Evolutionary conservation across 2,888 invertebrate genomes (phyloP).

Genomic region (Tenthredo mesomela): DNA sequence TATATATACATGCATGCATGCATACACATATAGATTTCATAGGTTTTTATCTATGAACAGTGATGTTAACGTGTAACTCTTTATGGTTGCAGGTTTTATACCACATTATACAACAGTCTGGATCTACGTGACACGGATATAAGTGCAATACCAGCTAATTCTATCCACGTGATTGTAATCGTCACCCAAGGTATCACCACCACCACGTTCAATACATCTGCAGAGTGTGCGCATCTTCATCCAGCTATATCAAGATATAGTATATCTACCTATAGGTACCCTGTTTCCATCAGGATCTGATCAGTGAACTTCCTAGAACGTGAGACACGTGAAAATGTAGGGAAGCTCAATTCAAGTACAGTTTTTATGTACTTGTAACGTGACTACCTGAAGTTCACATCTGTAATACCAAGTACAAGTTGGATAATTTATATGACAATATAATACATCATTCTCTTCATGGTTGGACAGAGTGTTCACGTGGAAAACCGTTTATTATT

Average conservation of each 20-base stretch:
- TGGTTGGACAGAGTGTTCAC: too few relatives aligned
- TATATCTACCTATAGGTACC: neutral
- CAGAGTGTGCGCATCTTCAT: neutral
- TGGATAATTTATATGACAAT: too few relatives aligned
- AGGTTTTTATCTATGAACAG: neutral
- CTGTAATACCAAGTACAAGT: too few relatives aligned
- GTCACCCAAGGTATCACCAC: neutral
- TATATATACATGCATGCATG: too few relatives aligned
- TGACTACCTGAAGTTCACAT: too few relatives aligned
- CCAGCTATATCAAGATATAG: neutral
- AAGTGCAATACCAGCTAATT: neutral
- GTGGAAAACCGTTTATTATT: too few relatives aligned
- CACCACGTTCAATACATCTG: neutral
- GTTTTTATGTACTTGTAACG: neutral
- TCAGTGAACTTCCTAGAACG: too few relatives aligned
- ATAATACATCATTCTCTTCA: too few relatives aligned
- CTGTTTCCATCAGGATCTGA: neutral
- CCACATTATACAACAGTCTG: neutral
- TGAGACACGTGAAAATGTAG: constrained; percentile 3
- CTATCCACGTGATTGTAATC: neutral
- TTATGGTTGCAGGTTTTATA: neutral
- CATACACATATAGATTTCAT: neutral
- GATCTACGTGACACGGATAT: neutral
- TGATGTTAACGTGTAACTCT: neutral
- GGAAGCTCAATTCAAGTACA: neutral